phyloP scores from a whole-genome alignment of 2,797 vertebrate species.

The Pachyuromys duprasi region DNA sequence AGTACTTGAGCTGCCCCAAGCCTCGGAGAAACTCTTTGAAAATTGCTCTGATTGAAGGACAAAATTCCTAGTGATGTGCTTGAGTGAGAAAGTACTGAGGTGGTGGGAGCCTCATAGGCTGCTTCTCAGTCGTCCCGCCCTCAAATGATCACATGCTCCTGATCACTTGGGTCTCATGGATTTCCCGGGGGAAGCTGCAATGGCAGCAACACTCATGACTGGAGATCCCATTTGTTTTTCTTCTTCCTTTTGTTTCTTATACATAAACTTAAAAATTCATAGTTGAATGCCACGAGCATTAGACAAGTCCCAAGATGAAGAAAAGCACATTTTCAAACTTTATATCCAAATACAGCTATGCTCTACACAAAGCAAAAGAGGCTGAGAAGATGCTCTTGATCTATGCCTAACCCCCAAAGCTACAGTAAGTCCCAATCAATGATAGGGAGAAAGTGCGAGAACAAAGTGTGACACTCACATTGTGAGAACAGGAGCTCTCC shows the following conservation, averaged over 20 bases:
- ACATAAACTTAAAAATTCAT: neutral
- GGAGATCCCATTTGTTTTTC: neutral
- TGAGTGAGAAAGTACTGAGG: neutral
- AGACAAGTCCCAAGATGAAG: neutral
- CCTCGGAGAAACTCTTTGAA: neutral
- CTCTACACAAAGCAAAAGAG: neutral
- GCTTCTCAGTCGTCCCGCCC: neutral
- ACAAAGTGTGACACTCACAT: neutral
- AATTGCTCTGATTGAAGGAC: neutral
- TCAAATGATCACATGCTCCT: neutral
- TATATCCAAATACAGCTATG: neutral
- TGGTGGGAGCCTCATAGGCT: too few species aligned
- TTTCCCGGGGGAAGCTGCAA: neutral
- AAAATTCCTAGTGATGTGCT: neutral
- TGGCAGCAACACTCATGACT: neutral
- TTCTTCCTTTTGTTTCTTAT: neutral
- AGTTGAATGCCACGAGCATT: neutral
- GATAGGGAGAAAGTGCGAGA: neutral
- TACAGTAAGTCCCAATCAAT: neutral
- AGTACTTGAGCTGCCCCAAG: neutral
- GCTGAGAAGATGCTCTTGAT: slow-evolving; percentile 7
- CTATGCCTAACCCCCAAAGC: neutral
- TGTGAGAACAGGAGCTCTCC: neutral
- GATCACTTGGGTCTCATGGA: neutral
- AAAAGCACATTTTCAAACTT: neutral